A percentile compares a stretch with the other conserved stretches of the same genome.
phyloP scores from a whole-genome alignment of 2,797 vertebrate genomes.

The Gadopsis bispinosus region DNA sequence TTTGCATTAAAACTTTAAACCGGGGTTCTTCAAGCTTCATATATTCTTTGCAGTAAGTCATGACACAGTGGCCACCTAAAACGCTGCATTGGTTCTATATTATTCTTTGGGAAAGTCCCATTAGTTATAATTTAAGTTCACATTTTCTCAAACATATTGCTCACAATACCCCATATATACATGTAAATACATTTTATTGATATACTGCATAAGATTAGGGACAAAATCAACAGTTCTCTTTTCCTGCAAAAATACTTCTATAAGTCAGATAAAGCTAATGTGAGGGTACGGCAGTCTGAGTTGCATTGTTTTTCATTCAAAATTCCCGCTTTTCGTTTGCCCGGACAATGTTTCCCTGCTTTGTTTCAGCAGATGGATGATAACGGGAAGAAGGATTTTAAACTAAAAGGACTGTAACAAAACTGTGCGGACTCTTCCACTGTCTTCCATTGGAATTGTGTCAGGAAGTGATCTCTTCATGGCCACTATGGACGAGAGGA shows the following conservation, averaged over 20 bases:
- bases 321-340: not conserved
- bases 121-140: not conserved
- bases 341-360: no score
- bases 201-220: not conserved
- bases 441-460: no score
- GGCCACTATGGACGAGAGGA: not conserved
- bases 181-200: not conserved
- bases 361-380: no score
- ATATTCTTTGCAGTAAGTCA: not conserved
- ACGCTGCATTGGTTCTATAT: no score
- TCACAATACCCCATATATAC: not conserved
- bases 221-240: not conserved
- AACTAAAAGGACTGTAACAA: no score
- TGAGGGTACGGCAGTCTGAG: not conserved
- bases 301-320: not conserved
- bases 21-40: not conserved
- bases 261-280: no score
- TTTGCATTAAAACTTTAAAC: slow-evolving; percentile 29
- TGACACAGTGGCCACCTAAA: not conserved
- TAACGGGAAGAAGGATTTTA: no score
- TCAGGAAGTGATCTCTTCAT: no score
- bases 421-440: no score
- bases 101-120: not conserved
- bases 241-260: not conserved
- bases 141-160: not conserved